Conservation (phyloP, 2,797 vertebrate genomes). For the Melanotaenia trifasciata region DNA sequence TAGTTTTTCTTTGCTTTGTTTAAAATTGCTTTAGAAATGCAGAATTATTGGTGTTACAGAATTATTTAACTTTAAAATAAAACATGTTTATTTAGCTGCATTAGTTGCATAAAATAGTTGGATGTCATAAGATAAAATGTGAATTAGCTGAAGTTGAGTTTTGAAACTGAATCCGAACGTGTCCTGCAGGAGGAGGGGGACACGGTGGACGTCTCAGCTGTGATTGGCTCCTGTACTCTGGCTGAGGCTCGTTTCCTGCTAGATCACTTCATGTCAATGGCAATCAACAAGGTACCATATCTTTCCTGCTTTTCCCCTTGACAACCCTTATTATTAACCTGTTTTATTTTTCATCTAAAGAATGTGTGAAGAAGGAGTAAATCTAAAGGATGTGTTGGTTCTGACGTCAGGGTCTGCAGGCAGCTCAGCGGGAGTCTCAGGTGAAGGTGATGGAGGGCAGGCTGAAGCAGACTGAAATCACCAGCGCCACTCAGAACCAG, state of each 20-base stretch:
- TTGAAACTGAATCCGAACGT: background rate
- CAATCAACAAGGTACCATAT: slow-evolving; percentile 91
- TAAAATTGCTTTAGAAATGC: too few relatives aligned
- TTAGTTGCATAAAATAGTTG: background rate
- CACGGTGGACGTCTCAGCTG: slow-evolving; percentile 90
- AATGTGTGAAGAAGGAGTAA: background rate
- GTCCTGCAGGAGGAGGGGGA: slow-evolving; percentile 93
- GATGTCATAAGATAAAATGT: background rate
- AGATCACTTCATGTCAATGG: slow-evolving; percentile 96
- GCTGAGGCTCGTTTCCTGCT: slow-evolving; percentile 93
- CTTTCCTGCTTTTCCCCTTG: background rate
- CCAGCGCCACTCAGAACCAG: slow-evolving; percentile 97
- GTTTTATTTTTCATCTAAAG: background rate
- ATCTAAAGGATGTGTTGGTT: background rate
- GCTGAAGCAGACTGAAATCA: slow-evolving; percentile 97
- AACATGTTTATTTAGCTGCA: too few relatives aligned
- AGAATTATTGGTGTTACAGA: too few relatives aligned
- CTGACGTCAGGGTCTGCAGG: slow-evolving; percentile 90
- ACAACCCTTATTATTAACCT: background rate
- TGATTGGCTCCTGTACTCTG: slow-evolving; percentile 94
- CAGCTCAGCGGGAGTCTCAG: slow-evolving; percentile 96
- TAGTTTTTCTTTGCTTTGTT: too few relatives aligned
- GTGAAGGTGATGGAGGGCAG: slow-evolving; percentile 97
- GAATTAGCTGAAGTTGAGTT: background rate
- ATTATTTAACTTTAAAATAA: too few relatives aligned